Evolutionary conservation across 2,888 invertebrate genomes (phyloP), one percentile per base, ranked within the genome.

Genomic region (Euzetes globulus): DNA sequence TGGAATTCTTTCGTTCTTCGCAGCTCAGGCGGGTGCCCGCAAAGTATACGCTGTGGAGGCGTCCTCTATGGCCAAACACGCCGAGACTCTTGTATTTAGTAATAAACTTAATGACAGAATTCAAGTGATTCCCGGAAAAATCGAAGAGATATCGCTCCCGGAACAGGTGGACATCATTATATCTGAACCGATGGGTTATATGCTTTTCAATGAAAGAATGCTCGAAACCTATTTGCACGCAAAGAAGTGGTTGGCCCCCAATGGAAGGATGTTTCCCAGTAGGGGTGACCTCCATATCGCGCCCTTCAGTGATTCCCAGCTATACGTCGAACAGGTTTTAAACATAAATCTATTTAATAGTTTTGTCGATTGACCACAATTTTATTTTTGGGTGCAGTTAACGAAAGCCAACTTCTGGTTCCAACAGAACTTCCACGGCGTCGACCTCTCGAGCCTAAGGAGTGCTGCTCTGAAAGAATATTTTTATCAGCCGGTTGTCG

Each of bases 171-270:
- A 99, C 84, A 89, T 96, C 60, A 97, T 99, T 80, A 93, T 99
- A 79, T 97, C 96, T 1, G 99, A 99, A 84, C 98, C 98, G 0
- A 99, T 99, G 98, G 98, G 98, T n/a, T 99, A 99, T 83, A 98
- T 99, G 98, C 85, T 99, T 75, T 96, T 96, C 83, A 99, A 99
- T 85, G 98, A 99, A 83, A 87, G 98, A 77, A 99, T 99, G 99
- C 86, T 99, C 79, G 99, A 99, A 85, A 96, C 96, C 0, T 99
- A 94, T 85, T 86, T 99, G 77, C 98, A 98, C 86, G 97, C 98
- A 4, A 94, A 98, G 82, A 98, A 98, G 83, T 99, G 97, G 94
- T 86, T 98, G 52, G 90, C 90, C 83, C 91, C 92, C 27, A 86
- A 85, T 81, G 88, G 88, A 74, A 92, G 92, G 85, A 98, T 99